Evolutionary conservation across 2,797 vertebrate genomes (phyloP).

Genomic region (Acropternis orthonyx): DNA sequence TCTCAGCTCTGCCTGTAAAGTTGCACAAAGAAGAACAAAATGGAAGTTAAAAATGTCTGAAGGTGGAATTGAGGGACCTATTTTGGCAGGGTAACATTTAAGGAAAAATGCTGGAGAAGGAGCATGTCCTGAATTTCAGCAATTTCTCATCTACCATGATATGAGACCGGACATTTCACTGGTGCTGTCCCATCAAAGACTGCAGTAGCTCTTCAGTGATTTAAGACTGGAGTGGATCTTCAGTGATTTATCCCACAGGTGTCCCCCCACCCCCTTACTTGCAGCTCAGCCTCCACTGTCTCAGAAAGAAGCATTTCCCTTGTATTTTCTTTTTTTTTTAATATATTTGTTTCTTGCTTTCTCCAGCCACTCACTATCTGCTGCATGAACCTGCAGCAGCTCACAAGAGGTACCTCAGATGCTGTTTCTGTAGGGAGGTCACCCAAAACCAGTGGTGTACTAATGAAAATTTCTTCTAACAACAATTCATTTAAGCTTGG

Average conservation of each 20-base stretch:
- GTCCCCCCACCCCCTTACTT: neutral
- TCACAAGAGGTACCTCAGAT: neutral
- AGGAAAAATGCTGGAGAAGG: neutral
- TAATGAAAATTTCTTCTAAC: neutral
- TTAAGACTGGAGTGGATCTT: neutral
- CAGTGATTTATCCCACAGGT: neutral
- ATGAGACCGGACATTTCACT: neutral
- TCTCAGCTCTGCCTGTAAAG: neutral
- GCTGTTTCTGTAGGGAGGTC: neutral
- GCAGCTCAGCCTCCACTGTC: neutral
- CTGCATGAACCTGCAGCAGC: neutral
- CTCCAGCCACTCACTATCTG: fast-evolving
- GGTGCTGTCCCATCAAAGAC: neutral
- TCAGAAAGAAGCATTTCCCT: neutral
- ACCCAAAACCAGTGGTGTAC: neutral
- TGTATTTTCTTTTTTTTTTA: neutral
- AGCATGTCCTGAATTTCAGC: neutral
- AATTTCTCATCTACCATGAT: neutral
- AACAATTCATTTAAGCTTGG: neutral
- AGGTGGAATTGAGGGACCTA: neutral
- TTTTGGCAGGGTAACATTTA: neutral
- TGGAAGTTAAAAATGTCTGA: neutral
- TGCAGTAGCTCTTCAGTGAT: neutral
- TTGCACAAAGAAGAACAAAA: neutral
- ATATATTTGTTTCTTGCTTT: neutral